Percentiles rank a stretch among this genome's conserved stretches.
Evolutionary conservation across 1,140 invertebrate genomes (phyloP).

Genomic region (Aleiodes sp.): DNA sequence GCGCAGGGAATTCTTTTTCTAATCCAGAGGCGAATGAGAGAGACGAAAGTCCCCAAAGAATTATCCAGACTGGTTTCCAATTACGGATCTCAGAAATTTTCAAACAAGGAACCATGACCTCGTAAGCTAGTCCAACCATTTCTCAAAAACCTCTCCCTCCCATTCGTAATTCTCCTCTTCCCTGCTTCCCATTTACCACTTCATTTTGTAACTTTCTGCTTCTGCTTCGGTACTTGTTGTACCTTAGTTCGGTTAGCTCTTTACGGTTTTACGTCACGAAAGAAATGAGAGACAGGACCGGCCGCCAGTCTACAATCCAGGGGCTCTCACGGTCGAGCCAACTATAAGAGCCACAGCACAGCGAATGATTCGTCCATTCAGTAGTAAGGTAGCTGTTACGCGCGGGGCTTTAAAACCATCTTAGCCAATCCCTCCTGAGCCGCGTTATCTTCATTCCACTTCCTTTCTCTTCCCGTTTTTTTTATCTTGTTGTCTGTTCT

Average conservation of each 20-base stretch:
- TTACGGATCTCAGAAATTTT: constrained; percentile 23
- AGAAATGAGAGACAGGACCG: not conserved
- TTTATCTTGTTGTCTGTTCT: constrained; percentile 10
- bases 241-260: too few relatives aligned
- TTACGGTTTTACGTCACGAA: too few relatives aligned
- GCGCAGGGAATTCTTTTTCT: constrained; percentile 17
- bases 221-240: too few relatives aligned
- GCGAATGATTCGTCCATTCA: constrained; percentile 28
- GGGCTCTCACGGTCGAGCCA: constrained; percentile 12
- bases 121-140: constrained; percentile 33
- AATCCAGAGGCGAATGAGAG: constrained; percentile 24
- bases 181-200: too few relatives aligned
- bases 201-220: too few relatives aligned
- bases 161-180: too few relatives aligned
- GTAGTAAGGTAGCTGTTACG: constrained; percentile 34
- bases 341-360: constrained; percentile 31
- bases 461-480: constrained; percentile 1
- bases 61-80: constrained; percentile 29
- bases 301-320: not conserved
- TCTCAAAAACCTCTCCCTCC: too few relatives aligned
- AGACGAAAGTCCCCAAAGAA: not conserved
- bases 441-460: constrained; percentile 5
- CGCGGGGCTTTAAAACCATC: not conserved
- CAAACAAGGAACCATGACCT: constrained; percentile 34
- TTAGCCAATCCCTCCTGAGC: constrained; percentile 27